Base-by-base conservation (phyloP, 2,113 vertebrate genomes). In the Hystrix brachyura region DNA sequence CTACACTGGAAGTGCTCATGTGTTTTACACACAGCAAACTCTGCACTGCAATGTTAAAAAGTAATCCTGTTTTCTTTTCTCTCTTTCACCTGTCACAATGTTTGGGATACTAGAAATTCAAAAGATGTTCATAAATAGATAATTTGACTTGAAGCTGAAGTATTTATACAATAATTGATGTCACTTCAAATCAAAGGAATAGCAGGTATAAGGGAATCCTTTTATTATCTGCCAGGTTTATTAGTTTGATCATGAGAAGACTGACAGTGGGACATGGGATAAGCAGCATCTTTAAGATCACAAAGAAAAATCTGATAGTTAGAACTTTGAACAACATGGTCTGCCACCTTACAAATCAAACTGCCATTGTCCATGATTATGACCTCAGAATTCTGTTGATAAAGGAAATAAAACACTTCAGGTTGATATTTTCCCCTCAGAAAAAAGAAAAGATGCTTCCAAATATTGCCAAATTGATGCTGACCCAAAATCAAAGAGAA, bases 401-500 rank as follows among this genome's bases (percentile, higher is more conserved):
- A 93, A 67, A 74, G 32, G 57, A 12, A 80, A 55, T 74, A 76
- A 89, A 96, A 76, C 38, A 94, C 48, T 91, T 94, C 46, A 79
- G 62, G 78, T 43, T 94, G 29, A 89, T 89, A 23, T 53, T 96
- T 67, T 93, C 95, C 89, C 53, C 62, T 32, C 82, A 85, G 71
- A 79, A 23, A 79, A 71, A 34, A 87, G 86, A 7, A 87, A n/a
- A 27, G 59, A 12, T 53, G 55, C 3, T 90, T 95, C 76, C 27
- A 62, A 76, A 85, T 65, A 34, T 51, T 96, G 94, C 71, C 59
- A 94, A 95, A 92, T 74, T 38, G 48, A 48, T 65, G 23, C 71
- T 83, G 51, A 85, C 86, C 55, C 78, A 96, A 96, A 97, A 88
- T 92, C 90, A 90, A 97, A 96, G 60, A 91, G 5, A 90, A 93